Base-by-base conservation (phyloP, 2,113 vertebrate species). In the Chloroceryle aenea region DNA sequence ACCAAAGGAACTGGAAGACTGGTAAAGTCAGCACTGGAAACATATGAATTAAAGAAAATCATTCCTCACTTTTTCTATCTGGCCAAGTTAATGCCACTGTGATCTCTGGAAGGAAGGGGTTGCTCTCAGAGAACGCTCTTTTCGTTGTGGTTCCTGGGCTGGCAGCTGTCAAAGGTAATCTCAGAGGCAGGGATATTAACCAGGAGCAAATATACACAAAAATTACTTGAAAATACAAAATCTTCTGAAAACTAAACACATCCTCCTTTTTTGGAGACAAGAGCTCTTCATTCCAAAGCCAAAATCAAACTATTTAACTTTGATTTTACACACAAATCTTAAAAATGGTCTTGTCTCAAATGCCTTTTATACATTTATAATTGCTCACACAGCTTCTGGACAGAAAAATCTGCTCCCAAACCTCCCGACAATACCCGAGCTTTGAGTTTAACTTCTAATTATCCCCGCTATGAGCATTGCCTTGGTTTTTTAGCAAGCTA, bases 221-320 rank as follows among this genome's bases (percentile, higher is more conserved):
- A n/a, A 3, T 2, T 0, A 56, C 59, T 34, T 68, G 17, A 76
- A 85, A 83, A 30, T 25, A 42, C 6, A 10, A 77, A 21, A 6
- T 23, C 36, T 45, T 16, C n/a, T 80, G 43, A 43, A 92, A 76
- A 84, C 53, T 1, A 53, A 58, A 3, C 0, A 0, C 3, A 4
- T 34, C 13, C 19, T 38, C 40, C 21, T 50, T 50, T 25, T 50
- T 21, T 50, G 30, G 56, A 71, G 50, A 59, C 6, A 40, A 72
- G 22, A 66, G 32, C 47, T 55, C 52, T 38, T 63, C 13, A 36
- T 40, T 53, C 58, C 52, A 69, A 42, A 56, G 17, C 18, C 6
- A 38, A 52, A 76, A 71, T n/a, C 1, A 63, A 74, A 45, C 34
- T 1, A 32, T 48, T 78, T 87, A 30, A 52, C 43, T 32, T 63